Percentiles rank a stretch among this genome's conserved stretches.
Evolutionary conservation across 2,797 vertebrate genomes (phyloP).

Genomic region (Sebastes trivittatus): DNA sequence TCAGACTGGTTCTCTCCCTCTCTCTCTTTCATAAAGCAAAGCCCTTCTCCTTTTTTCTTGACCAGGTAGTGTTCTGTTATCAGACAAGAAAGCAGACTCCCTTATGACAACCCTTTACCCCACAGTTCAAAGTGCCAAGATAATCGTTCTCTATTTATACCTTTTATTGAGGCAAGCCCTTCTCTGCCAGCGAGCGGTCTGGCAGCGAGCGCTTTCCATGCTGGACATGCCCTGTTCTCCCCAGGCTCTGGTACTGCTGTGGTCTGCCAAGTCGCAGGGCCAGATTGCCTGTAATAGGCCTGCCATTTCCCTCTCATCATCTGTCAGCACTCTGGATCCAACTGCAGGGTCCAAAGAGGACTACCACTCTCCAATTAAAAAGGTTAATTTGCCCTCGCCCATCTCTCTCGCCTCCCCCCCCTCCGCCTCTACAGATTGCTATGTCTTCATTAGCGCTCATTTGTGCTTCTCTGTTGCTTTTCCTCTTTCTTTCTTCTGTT

Average conservation of each 20-base stretch:
- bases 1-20: constrained; percentile 60
- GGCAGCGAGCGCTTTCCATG: constrained; percentile 68
- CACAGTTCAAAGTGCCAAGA: constrained; percentile 74
- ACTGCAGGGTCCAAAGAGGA: constrained; percentile 78
- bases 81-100: constrained; percentile 64
- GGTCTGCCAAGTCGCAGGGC: constrained; percentile 78
- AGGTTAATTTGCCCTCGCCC: constrained; percentile 80
- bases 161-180: constrained; percentile 72
- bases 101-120: constrained; percentile 69
- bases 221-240: constrained; percentile 76
- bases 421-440: constrained; percentile 21
- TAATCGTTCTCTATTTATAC: constrained; percentile 69
- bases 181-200: constrained; percentile 65
- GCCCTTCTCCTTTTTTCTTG: constrained; percentile 57
- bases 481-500: not conserved
- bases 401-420: constrained; percentile 12
- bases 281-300: constrained; percentile 82
- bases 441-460: constrained; percentile 73
- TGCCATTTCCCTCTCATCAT: constrained; percentile 83
- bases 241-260: constrained; percentile 75
- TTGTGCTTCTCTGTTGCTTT: constrained; percentile 48
- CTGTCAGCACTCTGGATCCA: constrained; percentile 82
- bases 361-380: constrained; percentile 80
- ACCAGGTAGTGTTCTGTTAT: constrained; percentile 73
- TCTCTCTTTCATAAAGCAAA: constrained; percentile 56